Evolutionary conservation across 2,113 vertebrate species (phyloP), one percentile per base, ranked within the genome.

Genomic region (Alexandromys fortis): DNA sequence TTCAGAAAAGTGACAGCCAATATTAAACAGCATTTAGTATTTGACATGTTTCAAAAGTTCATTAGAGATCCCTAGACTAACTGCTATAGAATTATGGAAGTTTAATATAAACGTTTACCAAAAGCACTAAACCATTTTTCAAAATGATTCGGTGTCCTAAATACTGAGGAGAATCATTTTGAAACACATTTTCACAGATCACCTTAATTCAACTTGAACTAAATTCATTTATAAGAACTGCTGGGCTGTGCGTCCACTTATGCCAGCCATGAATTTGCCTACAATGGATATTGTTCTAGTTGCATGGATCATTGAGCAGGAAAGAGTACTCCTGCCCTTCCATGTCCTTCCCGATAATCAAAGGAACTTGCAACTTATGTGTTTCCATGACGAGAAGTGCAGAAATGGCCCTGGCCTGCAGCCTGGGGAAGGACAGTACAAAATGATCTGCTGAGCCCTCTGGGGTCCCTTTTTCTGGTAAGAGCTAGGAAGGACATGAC

Each of bases 301-400:
- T 97, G 93, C 98, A 98, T 2, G 97, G 98, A 98, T 98, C 98
- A 98, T 95, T 98, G 98, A 98, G 63, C 97, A 98, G 87, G 91
- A 87, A 97, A 97, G 97, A 98, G 98, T 93, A 95, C 95, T 98
- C 95, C 93, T 96, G 98, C 73, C 98, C 97, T 98, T 98, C 95
- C 12, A 96, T 97, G 95, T 95, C 98, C 95, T 98, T 97, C 86
- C 94, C 21, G 9, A 97, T 97, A 97, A 98, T 96, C 97, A 97
- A 95, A 97, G 85, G 94, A 98, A 97, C 95, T 94, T 97, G 95
- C 49, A 92, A 95, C 97, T 98, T 96, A 95, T n/a, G 85, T 90
- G 90, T 94, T 94, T 86, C 63, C 33, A 3, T 97, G 97, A 98
- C 49, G 42, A 98, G 92, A 45, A 94, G 75, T 95, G 98, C 79